Base-by-base conservation (phyloP, 2,797 vertebrate species). In the Nasua narica region DNA sequence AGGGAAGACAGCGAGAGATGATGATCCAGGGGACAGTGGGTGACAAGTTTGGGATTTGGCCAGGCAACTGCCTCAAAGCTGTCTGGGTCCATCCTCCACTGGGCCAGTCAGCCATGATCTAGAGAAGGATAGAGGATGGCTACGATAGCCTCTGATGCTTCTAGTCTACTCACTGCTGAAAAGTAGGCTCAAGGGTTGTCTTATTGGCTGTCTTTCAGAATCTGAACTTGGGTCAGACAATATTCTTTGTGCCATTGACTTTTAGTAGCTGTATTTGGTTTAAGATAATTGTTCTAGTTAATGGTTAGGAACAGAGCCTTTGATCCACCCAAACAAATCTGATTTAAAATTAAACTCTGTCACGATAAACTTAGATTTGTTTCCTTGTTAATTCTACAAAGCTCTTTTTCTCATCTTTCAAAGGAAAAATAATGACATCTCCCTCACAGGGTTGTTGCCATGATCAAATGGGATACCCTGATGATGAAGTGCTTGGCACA, bases 331-430 rank as follows among this genome's bases (percentile, higher is more conserved):
- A 67, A 85, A 92, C 25, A 60, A 83, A 65, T 82, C 27, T 48
- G 14, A 69, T 58, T 93, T 16, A 65, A 60, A 90, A 86, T n/a
- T 37, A 69, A 85, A 88, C 18, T 2, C 35, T 58, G 29, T 52
- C 60, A 85, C 40, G 69, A n/a, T 35, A 62, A 52, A 50, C 2
- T 50, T 81, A 16, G 43, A 12, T 56, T 89, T 92, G 76, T 88
- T 95, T 94, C 23, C 37, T 76, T 88, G 70, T 60, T 69, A 93
- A 76, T 93, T 96, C 58, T 91, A 76, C 11, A 67, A 74, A 58
- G 14, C 27, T 70, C 25, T 43, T 95, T 54, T 40, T 56, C 23
- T 90, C 37, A 18, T 82, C 29, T 89, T 94, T 91, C 83, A 93
- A 83, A 85, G 84, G 67, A 87, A 25, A 74, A n/a, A 54, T 5